phyloP scores from a whole-genome alignment of 2,888 invertebrate species.

The Taphrorychus bicolor region DNA sequence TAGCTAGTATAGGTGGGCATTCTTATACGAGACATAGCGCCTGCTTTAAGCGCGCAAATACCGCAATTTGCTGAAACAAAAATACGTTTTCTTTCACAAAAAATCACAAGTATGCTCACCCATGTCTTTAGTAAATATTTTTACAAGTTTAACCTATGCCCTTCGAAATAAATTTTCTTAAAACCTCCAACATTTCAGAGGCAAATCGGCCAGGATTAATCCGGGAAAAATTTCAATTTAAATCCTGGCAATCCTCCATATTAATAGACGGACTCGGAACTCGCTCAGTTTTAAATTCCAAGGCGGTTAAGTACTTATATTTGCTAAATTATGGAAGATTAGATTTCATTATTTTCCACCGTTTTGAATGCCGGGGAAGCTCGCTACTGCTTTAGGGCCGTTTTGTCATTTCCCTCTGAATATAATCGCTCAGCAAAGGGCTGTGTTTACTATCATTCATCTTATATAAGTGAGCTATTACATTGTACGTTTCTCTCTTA shows the following conservation, averaged over 20 bases:
- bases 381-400: conserved; percentile 4
- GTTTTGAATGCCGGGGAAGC: conserved; percentile 4
- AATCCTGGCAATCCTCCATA: conserved; percentile 2
- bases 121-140: no score
- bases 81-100: no score
- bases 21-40: no score
- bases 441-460: conserved; percentile 1
- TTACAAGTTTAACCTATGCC: no score
- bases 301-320: conserved; percentile 18
- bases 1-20: no score
- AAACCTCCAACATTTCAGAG: no score
- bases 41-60: no score
- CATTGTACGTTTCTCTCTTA: not conserved
- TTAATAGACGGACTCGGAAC: conserved; percentile 12
- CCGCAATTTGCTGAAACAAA: no score
- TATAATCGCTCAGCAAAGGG: conserved; percentile 10
- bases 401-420: conserved; percentile 11
- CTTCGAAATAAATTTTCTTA: not conserved
- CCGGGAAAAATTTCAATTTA: not conserved
- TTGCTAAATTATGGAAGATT: conserved; percentile 29
- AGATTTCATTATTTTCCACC: conserved; percentile 23
- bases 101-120: no score
- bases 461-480: not conserved
- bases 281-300: conserved; percentile 7
- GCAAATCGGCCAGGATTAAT: not conserved